These are phyloP conservation scores for Cephus sareptanus DNA, from an alignment of 2,888 invertebrate genomes.

Conservation along the genomic window DNA sequence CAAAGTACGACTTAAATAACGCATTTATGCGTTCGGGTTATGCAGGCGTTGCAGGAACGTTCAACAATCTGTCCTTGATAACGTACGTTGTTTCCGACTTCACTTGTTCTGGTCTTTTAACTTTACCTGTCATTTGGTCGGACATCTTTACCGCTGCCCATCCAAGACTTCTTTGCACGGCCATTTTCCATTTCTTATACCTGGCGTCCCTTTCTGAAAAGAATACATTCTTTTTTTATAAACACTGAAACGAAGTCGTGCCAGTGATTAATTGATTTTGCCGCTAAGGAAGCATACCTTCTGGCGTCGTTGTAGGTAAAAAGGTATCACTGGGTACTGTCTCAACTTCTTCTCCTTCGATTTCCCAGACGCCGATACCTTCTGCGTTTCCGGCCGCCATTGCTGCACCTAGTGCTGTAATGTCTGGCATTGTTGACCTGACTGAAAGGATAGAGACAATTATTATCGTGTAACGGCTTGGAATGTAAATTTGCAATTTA, in stretches of 20 bases:
- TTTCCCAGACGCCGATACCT: conserved; percentile 77
- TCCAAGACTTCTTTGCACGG: conserved; percentile 89
- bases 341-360: conserved; percentile 71
- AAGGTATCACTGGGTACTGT: conserved; percentile 80
- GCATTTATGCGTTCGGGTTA: background rate
- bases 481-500: conserved; percentile 15
- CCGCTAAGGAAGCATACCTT: conserved; percentile 68
- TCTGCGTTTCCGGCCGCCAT: conserved; percentile 89
- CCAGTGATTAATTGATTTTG: background rate
- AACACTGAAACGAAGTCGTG: background rate
- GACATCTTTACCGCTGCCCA: conserved; percentile 86
- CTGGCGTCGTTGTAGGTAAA: conserved; percentile 82
- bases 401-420: conserved; percentile 93
- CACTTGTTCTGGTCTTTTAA: conserved; percentile 6
- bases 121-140: conserved; percentile 80
- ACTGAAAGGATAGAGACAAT: conserved; percentile 66
- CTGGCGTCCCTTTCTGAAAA: conserved; percentile 81
- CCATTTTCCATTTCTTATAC: conserved; percentile 95
- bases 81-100: background rate
- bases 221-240: background rate
- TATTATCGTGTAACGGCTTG: background rate
- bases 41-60: conserved; percentile 11
- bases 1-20: background rate
- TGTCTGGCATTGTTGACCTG: conserved; percentile 86
- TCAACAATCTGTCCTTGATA: background rate